phyloP scores from a whole-genome alignment of 2,113 vertebrate genomes.

The Girardinichthys multiradiatus region DNA sequence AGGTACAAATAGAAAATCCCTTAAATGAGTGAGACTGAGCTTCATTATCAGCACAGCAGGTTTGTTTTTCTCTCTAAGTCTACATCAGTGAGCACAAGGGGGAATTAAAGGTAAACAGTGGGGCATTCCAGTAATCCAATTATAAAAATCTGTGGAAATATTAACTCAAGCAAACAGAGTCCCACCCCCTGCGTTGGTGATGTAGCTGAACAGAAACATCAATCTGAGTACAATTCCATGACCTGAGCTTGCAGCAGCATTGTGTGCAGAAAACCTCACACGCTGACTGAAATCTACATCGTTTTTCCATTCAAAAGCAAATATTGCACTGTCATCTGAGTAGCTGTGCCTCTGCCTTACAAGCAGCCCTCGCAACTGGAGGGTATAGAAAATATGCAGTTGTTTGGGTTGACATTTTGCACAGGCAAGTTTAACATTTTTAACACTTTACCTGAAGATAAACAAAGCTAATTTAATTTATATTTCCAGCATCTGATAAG shows the following conservation, averaged over 20 bases:
- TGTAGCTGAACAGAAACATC: slow-evolving; percentile 37
- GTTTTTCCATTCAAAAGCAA: slow-evolving; percentile 59
- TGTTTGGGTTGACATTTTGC: slow-evolving; percentile 35
- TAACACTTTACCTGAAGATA: not conserved
- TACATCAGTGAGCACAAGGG: slow-evolving; percentile 6
- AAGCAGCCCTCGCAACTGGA: slow-evolving; percentile 50
- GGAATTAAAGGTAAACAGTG: slow-evolving; percentile 10
- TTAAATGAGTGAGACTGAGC: slow-evolving; percentile 33
- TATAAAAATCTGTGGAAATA: slow-evolving; percentile 26
- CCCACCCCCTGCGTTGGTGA: slow-evolving; percentile 4
- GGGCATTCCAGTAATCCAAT: slow-evolving; percentile 13
- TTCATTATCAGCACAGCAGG: slow-evolving; percentile 15
- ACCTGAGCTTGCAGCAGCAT: slow-evolving; percentile 39
- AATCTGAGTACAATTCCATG: slow-evolving; percentile 25
- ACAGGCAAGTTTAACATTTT: slow-evolving; percentile 1
- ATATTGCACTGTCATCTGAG: slow-evolving; percentile 46
- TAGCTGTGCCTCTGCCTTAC: slow-evolving; percentile 34
- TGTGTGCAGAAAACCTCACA: slow-evolving; percentile 33
- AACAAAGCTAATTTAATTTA: slow-evolving; percentile 18
- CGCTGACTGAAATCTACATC: slow-evolving; percentile 34
- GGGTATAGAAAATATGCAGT: slow-evolving; percentile 28
- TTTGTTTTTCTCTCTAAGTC: slow-evolving; percentile 8
- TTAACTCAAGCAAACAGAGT: slow-evolving; percentile 7
- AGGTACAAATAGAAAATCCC: slow-evolving; percentile 13
- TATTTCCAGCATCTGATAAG: slow-evolving; percentile 14